Conservation (phyloP, 2,113 vertebrate genomes). For the Epinephelus cyanopodus region DNA sequence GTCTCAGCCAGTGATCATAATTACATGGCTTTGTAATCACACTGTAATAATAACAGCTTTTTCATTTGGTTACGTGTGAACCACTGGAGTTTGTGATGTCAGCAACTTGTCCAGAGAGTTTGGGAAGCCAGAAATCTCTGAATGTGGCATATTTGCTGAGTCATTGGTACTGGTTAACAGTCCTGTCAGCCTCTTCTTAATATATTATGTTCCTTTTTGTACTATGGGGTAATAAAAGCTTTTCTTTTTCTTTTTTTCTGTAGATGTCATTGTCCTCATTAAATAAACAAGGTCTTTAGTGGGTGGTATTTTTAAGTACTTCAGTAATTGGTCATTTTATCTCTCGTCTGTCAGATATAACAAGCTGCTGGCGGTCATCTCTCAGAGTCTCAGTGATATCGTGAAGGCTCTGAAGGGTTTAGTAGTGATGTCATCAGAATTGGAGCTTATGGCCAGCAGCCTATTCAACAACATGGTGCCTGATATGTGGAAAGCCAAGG, state of each 20-base stretch:
- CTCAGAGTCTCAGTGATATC: slow-evolving; percentile 86
- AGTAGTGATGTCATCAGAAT: slow-evolving; percentile 92
- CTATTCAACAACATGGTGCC: slow-evolving; percentile 92
- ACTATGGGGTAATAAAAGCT: neutral
- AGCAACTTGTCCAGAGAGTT: slow-evolving; percentile 1
- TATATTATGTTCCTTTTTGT: neutral
- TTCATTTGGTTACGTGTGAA: neutral
- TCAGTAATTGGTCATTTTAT: neutral
- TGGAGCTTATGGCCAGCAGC: slow-evolving; percentile 92
- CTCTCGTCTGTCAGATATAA: slow-evolving; percentile 87
- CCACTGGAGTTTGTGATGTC: neutral
- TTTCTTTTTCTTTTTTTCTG: neutral
- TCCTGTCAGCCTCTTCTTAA: neutral
- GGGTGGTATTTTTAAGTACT: neutral
- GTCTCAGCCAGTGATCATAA: neutral
- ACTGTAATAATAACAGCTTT: slow-evolving; percentile 22
- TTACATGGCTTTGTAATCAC: slow-evolving; percentile 11
- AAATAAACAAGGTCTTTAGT: neutral
- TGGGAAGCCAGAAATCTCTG: neutral
- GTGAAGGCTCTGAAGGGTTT: slow-evolving; percentile 92
- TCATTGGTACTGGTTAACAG: neutral
- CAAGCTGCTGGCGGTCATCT: slow-evolving; percentile 87
- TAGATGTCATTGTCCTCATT: neutral
- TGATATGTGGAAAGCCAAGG: slow-evolving; percentile 91
- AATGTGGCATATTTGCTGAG: neutral